Percentiles rank a stretch among this genome's conserved stretches.
These are phyloP conservation scores for Chondrosia reniformis DNA, from an alignment of 37 sponge, comb jelly and placozoan species.

Conservation along the genomic window DNA sequence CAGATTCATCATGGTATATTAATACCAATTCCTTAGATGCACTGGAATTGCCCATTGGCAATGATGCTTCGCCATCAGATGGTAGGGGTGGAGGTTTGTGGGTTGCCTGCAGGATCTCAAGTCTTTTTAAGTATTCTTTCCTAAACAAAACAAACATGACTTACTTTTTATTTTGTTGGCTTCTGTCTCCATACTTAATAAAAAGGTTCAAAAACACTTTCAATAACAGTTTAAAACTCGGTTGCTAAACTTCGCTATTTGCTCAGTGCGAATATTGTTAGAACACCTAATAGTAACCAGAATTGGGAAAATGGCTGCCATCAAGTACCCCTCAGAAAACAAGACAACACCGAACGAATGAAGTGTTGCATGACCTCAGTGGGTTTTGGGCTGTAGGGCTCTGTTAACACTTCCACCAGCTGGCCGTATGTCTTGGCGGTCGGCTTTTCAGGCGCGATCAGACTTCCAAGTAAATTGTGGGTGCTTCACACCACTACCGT, in stretches of 20 bases:
- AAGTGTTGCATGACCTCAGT: background rate
- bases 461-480: background rate
- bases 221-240: no score
- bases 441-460: background rate
- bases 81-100: background rate
- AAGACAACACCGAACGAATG: no score
- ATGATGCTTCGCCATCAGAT: background rate
- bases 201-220: no score
- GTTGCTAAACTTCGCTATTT: no score
- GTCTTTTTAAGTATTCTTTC: background rate
- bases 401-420: background rate
- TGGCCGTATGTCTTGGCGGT: background rate
- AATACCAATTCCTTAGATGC: background rate
- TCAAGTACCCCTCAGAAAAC: no score
- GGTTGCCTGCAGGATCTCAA: background rate
- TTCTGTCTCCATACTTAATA: no score
- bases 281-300: no score
- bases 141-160: constrained; percentile 19
- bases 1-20: constrained; percentile 29
- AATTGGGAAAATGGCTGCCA: no score
- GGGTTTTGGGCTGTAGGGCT: background rate
- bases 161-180: no score
- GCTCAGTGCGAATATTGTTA: no score
- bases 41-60: background rate
- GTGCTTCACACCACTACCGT: background rate